Percentiles rank a stretch among this genome's conserved stretches.
These are phyloP conservation scores for Pocillopora damicornis DNA, from an alignment of 64 coral and sea anemone genomes.

Conservation along the genomic window DNA sequence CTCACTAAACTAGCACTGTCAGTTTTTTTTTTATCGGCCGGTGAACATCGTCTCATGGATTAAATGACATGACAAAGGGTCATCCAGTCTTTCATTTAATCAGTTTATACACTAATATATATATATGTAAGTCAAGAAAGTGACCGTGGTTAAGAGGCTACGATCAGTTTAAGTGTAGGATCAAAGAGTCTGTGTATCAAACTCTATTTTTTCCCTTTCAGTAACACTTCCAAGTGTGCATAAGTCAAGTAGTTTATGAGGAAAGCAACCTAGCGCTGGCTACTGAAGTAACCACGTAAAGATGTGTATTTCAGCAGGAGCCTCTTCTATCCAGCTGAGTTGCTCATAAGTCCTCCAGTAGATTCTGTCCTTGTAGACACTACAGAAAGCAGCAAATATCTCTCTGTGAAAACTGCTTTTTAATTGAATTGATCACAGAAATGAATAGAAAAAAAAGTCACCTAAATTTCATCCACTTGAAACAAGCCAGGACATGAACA, in stretches of 20 bases:
- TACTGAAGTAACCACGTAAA: constrained; percentile 21
- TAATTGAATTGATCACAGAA: background rate
- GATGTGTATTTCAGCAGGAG: constrained; percentile 35
- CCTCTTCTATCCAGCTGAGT: constrained; percentile 44
- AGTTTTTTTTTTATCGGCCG: too few relatives aligned
- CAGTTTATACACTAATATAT: too few relatives aligned
- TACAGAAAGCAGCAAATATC: constrained; percentile 37
- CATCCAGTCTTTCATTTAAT: too few relatives aligned
- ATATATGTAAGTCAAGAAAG: background rate
- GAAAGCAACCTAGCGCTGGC: constrained; percentile 33
- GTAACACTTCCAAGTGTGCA: background rate
- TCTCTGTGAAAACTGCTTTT: constrained; percentile 47
- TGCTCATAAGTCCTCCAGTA: background rate
- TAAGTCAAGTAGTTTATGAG: background rate
- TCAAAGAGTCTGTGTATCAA: background rate
- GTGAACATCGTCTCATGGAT: too few relatives aligned
- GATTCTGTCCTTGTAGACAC: constrained; percentile 48
- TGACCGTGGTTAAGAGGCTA: background rate
- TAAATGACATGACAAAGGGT: too few relatives aligned
- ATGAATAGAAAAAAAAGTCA: background rate
- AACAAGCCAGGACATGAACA: too few relatives aligned
- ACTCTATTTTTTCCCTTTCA: background rate
- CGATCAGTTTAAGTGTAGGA: background rate
- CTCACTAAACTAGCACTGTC: too few relatives aligned
- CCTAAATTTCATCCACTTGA: too few relatives aligned